These are phyloP conservation scores for Hyaena hyaena DNA, from an alignment of 2,113 vertebrate genomes.

Conservation along the genomic window DNA sequence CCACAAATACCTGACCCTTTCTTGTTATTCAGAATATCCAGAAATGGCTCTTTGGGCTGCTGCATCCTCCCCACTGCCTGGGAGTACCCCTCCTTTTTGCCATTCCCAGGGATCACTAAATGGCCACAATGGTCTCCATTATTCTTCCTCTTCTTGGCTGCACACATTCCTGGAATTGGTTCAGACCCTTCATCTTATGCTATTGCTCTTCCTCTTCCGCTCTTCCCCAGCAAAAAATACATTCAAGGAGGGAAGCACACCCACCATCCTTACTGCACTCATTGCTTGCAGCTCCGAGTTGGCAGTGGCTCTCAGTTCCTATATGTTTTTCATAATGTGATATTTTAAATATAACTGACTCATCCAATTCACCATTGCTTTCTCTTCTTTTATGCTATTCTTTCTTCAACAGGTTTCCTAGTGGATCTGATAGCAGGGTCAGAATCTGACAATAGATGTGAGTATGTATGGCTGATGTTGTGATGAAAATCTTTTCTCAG, in stretches of 20 bases:
- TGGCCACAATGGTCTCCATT: neutral
- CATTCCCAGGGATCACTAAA: neutral
- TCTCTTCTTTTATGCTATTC: neutral
- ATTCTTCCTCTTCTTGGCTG: neutral
- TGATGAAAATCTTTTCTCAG: neutral
- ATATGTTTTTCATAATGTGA: neutral
- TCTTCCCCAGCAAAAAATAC: neutral
- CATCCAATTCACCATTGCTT: neutral
- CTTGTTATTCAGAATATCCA: neutral
- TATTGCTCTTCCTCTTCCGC: neutral
- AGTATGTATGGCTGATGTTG: neutral
- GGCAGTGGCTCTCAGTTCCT: neutral
- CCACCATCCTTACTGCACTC: neutral
- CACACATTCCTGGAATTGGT: neutral
- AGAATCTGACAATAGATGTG: neutral
- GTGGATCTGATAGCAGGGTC: neutral
- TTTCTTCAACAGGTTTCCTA: neutral
- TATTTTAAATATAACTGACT: neutral
- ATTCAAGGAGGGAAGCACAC: neutral
- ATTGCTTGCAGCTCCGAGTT: neutral
- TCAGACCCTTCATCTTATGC: neutral
- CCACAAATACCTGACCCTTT: neutral
- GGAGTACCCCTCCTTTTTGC: neutral
- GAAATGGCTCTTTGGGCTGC: neutral
- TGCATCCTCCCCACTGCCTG: too few relatives aligned